Conservation (phyloP, 2,888 invertebrate genomes). For the Agonum fuliginosum region DNA sequence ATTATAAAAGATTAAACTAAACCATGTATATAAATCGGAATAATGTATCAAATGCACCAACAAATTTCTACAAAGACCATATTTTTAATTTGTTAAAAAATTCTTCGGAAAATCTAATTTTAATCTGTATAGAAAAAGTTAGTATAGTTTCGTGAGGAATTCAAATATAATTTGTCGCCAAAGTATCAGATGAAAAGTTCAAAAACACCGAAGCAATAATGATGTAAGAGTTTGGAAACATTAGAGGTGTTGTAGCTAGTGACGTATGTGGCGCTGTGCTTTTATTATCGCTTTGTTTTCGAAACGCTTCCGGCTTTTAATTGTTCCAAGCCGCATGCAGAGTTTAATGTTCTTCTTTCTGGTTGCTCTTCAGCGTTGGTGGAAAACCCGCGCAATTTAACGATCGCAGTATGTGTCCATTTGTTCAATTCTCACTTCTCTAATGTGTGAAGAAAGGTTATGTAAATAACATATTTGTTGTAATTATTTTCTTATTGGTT, state of each 20-base stretch:
- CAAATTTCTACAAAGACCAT: too few species aligned
- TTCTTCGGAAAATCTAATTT: too few species aligned
- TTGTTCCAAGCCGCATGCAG: slow-evolving; percentile 46
- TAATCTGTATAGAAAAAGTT: too few species aligned
- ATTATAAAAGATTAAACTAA: too few species aligned
- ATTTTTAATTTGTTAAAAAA: too few species aligned
- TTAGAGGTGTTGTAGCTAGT: slow-evolving; percentile 34
- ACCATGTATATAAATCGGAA: too few species aligned
- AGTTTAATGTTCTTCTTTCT: slow-evolving; percentile 50
- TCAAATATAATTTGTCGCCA: slow-evolving; percentile 5
- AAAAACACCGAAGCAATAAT: slow-evolving; percentile 29
- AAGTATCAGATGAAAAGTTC: slow-evolving; percentile 21
- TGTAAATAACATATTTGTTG: slow-evolving; percentile 2
- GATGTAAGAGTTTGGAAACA: slow-evolving; percentile 49
- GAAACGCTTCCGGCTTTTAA: slow-evolving; percentile 57
- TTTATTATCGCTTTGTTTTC: slow-evolving; percentile 55
- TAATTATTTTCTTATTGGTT: neutral
- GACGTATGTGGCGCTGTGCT: slow-evolving; percentile 40
- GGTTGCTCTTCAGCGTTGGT: neutral
- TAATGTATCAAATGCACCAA: too few species aligned
- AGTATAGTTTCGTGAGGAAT: too few species aligned
- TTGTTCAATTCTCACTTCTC: slow-evolving; percentile 30
- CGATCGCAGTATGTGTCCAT: slow-evolving; percentile 50
- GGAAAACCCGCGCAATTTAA: slow-evolving; percentile 48
- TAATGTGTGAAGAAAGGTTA: slow-evolving; percentile 11